Base-by-base conservation (phyloP, 1,140 invertebrate species). In the Drosophila neocordata region DNA sequence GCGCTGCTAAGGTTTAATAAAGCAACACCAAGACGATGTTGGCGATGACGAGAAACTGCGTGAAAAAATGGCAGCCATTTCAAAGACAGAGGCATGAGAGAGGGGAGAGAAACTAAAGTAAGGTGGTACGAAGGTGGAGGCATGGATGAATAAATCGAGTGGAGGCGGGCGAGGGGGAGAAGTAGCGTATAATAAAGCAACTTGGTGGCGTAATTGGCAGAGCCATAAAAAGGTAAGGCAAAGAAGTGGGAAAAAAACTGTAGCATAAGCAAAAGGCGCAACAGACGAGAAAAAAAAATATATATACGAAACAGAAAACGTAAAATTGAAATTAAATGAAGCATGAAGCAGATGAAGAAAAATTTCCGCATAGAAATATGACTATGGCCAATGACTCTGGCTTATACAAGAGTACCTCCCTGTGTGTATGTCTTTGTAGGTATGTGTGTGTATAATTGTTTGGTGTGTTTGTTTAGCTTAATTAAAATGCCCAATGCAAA, bases 1-100 rank as follows among this genome's bases (percentile, higher is more conserved):
- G 69, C 66, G 76, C 69, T 68, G 82, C 83, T 83, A 87, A 60
- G 84, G 83, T 77, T 83, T 83, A 83, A 87, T 87, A 88, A 87
- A 87, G 79, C 79, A 83, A 68, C 78, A 63, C 79, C 79, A 79
- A 79, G 83, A 77, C 65, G 72, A 69, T 69, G 71, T 56, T 44
- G 67, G 71, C 74, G 67, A 66, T 69, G 48, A 66, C 57, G 59
- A 53, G 61, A 62, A 78, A 65, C 53, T 44, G 68, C 53, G 60
- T 18, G 63, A 44, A 64, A 77, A 64, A 88, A 85, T 71, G 70
- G 60, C 75, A 65, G 79, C 71, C 70, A 82, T 85, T 88, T 48
- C 24, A 37, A 27, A 55, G 58, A 67, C 63, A 63, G 48, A 37
- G 53, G 18, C 41, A 15, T 1, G 24, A 4, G 4, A 24, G 24